Evolutionary conservation across 2,797 vertebrate species (phyloP).

Genomic region (Hydrocynus forskahlii): DNA sequence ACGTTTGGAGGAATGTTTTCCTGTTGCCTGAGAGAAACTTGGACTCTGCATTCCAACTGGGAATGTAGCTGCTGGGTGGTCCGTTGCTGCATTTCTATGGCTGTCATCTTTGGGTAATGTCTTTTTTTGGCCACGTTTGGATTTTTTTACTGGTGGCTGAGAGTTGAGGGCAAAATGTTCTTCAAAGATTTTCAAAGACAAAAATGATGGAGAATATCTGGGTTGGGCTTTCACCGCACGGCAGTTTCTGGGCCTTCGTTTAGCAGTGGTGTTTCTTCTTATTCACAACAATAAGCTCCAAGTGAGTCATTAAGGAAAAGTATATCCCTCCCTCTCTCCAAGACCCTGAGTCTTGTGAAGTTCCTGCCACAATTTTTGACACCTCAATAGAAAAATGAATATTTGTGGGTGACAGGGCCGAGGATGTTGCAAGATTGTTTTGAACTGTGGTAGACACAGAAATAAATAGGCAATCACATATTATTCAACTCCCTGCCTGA

Average conservation of each 20-base stretch:
- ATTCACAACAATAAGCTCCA: not conserved
- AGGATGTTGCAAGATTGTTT: conserved; percentile 28
- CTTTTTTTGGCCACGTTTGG: not conserved
- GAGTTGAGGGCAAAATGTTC: too few relatives aligned
- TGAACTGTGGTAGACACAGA: conserved; percentile 29
- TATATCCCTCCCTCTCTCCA: conserved; percentile 6
- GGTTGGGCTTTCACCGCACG: not conserved
- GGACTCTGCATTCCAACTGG: conserved; percentile 45
- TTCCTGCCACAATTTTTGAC: not conserved
- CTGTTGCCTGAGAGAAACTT: conserved; percentile 48
- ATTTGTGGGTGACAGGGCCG: conserved; percentile 34
- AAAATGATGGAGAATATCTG: too few relatives aligned
- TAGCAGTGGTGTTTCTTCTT: conserved; percentile 3
- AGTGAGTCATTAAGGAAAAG: conserved; percentile 34
- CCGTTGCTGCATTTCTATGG: conserved; percentile 8
- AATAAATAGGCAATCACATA: conserved; percentile 65
- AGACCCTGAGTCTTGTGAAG: not conserved
- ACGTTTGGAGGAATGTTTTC: conserved; percentile 55
- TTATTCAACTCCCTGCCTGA: conserved; percentile 72
- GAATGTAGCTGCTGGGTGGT: conserved; percentile 33
- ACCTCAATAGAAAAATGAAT: not conserved
- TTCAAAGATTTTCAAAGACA: not conserved
- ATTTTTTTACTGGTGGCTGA: not conserved
- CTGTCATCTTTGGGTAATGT: not conserved
- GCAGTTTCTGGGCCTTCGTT: not conserved